These are phyloP conservation scores for Labrus mixtus DNA, from an alignment of 2,113 vertebrate genomes.

Conservation along the genomic window DNA sequence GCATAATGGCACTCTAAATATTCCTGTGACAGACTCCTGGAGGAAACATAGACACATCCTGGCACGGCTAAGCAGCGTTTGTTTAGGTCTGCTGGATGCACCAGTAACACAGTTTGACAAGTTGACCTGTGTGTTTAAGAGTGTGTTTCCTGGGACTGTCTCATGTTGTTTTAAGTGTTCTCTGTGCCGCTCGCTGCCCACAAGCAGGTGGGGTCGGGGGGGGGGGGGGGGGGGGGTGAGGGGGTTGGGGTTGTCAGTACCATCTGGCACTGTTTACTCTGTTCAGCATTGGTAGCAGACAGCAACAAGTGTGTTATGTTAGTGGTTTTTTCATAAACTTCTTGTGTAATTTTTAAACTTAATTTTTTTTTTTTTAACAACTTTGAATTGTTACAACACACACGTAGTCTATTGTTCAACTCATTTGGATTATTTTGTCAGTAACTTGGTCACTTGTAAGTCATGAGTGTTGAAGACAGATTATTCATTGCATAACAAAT, in stretches of 20 bases:
- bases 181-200: constrained; percentile 36
- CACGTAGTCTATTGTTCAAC: background rate
- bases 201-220: background rate
- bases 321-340: background rate
- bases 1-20: constrained; percentile 33
- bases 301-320: constrained; percentile 40
- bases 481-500: constrained; percentile 13
- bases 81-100: constrained; percentile 38
- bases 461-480: background rate
- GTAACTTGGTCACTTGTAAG: background rate
- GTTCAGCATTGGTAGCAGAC: constrained; percentile 18
- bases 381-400: background rate
- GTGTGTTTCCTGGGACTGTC: constrained; percentile 61
- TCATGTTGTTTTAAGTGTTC: constrained; percentile 62
- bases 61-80: constrained; percentile 45
- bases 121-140: constrained; percentile 70
- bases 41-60: constrained; percentile 15
- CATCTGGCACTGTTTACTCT: constrained; percentile 65
- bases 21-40: constrained; percentile 6
- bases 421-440: background rate
- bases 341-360: background rate
- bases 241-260: constrained; percentile 28
- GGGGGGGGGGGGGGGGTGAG: background rate
- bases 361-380: background rate
- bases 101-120: constrained; percentile 59